Base-by-base conservation (phyloP, 2,113 vertebrate genomes). In the Gallinago undulata region DNA sequence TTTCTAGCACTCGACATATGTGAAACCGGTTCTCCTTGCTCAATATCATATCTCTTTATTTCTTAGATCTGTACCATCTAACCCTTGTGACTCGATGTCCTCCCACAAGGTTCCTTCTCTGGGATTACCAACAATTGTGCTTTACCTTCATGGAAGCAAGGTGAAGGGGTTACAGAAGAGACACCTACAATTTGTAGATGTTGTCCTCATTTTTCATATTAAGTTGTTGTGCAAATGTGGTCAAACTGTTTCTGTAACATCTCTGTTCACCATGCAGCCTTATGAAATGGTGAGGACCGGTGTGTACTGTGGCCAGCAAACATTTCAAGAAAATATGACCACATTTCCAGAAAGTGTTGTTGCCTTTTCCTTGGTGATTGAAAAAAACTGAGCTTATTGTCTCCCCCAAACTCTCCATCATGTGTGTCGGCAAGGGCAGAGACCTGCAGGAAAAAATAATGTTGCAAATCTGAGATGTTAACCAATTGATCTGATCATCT, bases 1-100 rank as follows among this genome's bases (percentile, higher is more conserved):
- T 89, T 59, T 89, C 17, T 28, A 67, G 53, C 4, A 37, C 24
- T 78, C 0, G 0, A 1, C 6, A 22, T 50, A 43, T 2, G 39
- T 82, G 16, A 66, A 6, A 51, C 1, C 1, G 59, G 7, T 41
- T 64, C 2, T 80, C 5, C 35, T 60, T 68, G 2, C 11, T 73
- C 19, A 19, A 28, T 8, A 4, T 28, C 1, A 5, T 39, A 28
- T 41, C 7, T 79, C 87, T 66, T 35, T 23, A 56, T 1, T 39
- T 18, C 31, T 70, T 67, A 62, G 7, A 55, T 59, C 16, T 45
- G 18, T 53, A 28, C 9, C 11, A 10, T 35, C 9, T 50, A 37
- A 31, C 14, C 12, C 5, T 82, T 62, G 5, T 30, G 13, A 30
- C 8, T 62, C 0, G 0, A 57, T 3, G 5, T 33, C 10, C 19